Percentiles rank a stretch among this genome's conserved stretches.
These are phyloP conservation scores for Polyommatus iphigenia DNA, from an alignment of 2,888 invertebrate genomes.

Conservation along the genomic window DNA sequence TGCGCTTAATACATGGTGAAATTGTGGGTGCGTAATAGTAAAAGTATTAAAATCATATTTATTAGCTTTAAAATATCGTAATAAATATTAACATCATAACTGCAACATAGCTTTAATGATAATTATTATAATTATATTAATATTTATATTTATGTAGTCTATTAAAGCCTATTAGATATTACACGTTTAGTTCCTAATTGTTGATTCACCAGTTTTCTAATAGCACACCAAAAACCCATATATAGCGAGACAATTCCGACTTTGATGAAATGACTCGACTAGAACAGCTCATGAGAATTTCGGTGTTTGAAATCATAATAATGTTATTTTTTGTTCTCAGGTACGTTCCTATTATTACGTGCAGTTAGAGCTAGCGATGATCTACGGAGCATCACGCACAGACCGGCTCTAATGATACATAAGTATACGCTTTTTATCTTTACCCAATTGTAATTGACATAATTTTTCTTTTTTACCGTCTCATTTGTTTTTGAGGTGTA, in stretches of 20 bases:
- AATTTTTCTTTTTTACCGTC: constrained; percentile 28
- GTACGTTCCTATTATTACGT: constrained; percentile 45
- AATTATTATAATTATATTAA: neutral
- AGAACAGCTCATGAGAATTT: constrained; percentile 10
- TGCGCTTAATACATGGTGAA: no score
- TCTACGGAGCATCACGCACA: constrained; percentile 34
- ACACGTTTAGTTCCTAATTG: neutral
- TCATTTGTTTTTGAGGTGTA: constrained; percentile 29
- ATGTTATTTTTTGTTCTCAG: constrained; percentile 49
- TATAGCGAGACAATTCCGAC: neutral
- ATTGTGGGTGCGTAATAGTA: no score
- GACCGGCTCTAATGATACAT: constrained; percentile 25
- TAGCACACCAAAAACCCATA: neutral
- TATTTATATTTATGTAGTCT: neutral
- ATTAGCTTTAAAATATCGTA: no score
- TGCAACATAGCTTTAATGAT: no score
- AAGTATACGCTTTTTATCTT: constrained; percentile 33
- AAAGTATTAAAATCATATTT: no score
- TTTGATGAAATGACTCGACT: constrained; percentile 1
- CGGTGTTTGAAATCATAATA: constrained; percentile 26
- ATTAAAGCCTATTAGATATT: neutral
- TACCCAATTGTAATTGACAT: neutral
- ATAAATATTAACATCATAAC: no score
- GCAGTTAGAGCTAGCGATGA: constrained; percentile 39
- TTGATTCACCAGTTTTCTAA: neutral